Base-by-base conservation (phyloP, 2,888 invertebrate species). In the Melolontha melolontha region DNA sequence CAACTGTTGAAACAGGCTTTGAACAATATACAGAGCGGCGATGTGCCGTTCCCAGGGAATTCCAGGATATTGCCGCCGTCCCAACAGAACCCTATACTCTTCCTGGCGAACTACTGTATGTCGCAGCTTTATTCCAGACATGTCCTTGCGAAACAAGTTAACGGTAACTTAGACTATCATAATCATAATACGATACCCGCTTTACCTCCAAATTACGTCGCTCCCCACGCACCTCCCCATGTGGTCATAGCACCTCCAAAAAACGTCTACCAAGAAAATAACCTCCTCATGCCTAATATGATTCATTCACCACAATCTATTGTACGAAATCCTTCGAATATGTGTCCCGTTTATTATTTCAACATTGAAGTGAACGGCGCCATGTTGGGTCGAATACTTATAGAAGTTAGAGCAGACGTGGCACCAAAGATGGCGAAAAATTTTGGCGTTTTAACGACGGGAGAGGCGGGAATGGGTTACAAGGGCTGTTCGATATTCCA, bases 381-480 rank as follows among this genome's bases (percentile, higher is more conserved):
- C 22, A 87, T 89, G 1, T 86, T 88, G 74, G 93, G 93, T 0
- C 87, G 93, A 34, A 88, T 93, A 70, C 88, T 93, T 47, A 90
- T 93, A 73, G 92, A 92, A 81, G 92, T 92, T 34, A 86, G 91
- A 67, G 90, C 90, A 49, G 93, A 93, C 82, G 90, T 89, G 34
- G 93, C 93, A 14, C 93, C 93, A 14, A 91, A 90, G 79, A 93
- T 93, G 92, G 89, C 91, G 34, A 91, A 91, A 79, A 93, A 93
- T 82, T 93, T 93, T 80, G 88, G 89, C 63, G 87, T 90, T 17
- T 84, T 93, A 51, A 87, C 91, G 16, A 90, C 90, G 8, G 91
- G 92, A 54, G 92, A 92, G 77, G 86, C 89, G 39, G 92, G 93
- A 27, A 88, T 90, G 76, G 91, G 92, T 51, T 93, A 92, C 82